These are phyloP conservation scores for Equus quagga DNA, from an alignment of 2,113 vertebrate species.

Conservation along the genomic window DNA sequence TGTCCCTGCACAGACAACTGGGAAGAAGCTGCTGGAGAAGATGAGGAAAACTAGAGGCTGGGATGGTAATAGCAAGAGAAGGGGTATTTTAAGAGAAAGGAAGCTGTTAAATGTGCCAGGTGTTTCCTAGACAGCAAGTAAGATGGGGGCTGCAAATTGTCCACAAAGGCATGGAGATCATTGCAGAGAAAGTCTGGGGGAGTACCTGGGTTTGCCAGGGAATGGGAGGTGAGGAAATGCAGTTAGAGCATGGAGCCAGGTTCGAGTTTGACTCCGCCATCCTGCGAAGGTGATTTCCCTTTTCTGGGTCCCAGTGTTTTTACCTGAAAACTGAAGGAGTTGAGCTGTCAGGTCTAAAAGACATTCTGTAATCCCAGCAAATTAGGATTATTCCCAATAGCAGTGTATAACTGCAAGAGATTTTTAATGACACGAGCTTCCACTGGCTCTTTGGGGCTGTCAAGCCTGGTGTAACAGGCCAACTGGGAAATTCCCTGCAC, in stretches of 20 bases:
- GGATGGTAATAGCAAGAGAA: fast-evolving
- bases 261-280: not conserved
- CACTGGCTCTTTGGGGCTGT: slow-evolving; percentile 33
- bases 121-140: not conserved
- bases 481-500: slow-evolving; percentile 70
- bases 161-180: not conserved
- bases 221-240: not conserved
- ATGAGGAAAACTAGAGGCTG: not conserved
- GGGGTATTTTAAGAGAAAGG: not conserved
- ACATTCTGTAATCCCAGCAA: slow-evolving; percentile 44
- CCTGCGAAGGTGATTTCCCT: not conserved
- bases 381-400: slow-evolving; percentile 37
- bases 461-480: slow-evolving; percentile 24
- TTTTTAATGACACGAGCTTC: slow-evolving; percentile 55
- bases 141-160: not conserved
- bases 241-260: not conserved
- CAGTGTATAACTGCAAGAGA: not conserved
- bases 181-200: not conserved
- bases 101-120: not conserved
- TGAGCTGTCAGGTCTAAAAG: not conserved
- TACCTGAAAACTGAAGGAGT: slow-evolving; percentile 29
- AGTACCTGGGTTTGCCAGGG: not conserved
- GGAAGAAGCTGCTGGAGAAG: not conserved
- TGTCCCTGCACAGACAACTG: not conserved
- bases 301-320: not conserved